phyloP scores from a whole-genome alignment of 2,113 vertebrate genomes.

The Kryptolebias marmoratus region DNA sequence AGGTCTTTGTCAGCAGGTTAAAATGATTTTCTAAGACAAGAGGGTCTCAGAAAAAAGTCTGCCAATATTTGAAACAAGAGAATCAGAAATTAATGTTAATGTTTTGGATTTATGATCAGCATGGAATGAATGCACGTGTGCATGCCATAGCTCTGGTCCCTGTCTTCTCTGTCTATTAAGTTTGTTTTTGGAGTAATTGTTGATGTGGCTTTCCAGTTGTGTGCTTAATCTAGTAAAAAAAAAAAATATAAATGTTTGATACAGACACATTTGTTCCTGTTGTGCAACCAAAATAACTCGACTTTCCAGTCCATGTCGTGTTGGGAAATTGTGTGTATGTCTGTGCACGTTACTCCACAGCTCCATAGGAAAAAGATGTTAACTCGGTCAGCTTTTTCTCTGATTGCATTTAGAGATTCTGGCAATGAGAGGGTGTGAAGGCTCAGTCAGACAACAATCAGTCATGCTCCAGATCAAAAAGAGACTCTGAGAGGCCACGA shows the following conservation, averaged over 20 bases:
- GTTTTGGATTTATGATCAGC: too few species aligned
- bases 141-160: too few species aligned
- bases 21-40: neutral
- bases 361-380: neutral
- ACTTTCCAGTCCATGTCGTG: conserved; percentile 24
- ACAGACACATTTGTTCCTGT: conserved; percentile 23
- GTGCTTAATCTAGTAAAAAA: neutral
- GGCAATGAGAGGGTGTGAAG: neutral
- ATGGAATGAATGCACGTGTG: too few species aligned
- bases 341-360: neutral
- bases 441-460: neutral
- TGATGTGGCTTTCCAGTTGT: too few species aligned
- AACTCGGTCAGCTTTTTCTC: conserved; percentile 24
- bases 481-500: neutral
- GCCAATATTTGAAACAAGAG: too few species aligned
- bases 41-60: too few species aligned
- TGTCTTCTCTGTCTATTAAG: too few species aligned
- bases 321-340: conserved; percentile 25
- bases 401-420: conserved; percentile 17
- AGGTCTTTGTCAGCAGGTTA: neutral
- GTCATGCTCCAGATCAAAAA: neutral
- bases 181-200: too few species aligned
- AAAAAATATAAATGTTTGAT: conserved; percentile 16
- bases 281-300: conserved; percentile 44
- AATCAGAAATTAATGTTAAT: too few species aligned